These are phyloP conservation scores for Yponomeuta plumbellus DNA, from an alignment of 2,888 invertebrate genomes.

Conservation along the genomic window DNA sequence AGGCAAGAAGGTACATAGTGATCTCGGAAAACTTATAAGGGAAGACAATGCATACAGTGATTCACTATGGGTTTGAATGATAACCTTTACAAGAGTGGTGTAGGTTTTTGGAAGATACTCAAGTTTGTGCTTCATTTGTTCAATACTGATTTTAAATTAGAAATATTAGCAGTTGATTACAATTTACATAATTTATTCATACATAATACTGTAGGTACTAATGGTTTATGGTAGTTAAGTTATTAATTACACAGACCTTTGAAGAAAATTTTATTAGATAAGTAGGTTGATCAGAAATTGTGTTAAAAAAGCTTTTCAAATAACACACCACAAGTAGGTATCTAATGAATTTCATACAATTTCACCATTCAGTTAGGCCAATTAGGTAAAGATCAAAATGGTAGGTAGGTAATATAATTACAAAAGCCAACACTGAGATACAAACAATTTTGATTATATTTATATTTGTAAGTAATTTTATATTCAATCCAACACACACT, in stretches of 20 bases:
- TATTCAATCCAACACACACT: conserved; percentile 16
- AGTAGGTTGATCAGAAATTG: background rate
- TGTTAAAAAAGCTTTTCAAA: background rate
- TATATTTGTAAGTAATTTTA: conserved; percentile 11
- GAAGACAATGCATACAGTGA: conserved; percentile 45
- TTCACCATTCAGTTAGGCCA: conserved; percentile 39
- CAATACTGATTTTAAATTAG: background rate
- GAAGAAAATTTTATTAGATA: background rate
- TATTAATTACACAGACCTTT: background rate
- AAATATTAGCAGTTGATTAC: conserved; percentile 4
- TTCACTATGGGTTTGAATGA: background rate
- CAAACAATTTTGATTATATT: conserved; percentile 17
- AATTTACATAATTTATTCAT: background rate
- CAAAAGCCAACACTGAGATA: conserved; percentile 20
- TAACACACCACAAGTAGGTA: background rate
- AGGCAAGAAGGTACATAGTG: conserved; percentile 25
- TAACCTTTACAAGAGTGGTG: background rate
- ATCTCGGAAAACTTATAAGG: conserved; percentile 39
- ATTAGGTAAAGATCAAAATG: conserved; percentile 23
- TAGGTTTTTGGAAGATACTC: background rate
- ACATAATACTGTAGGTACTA: background rate
- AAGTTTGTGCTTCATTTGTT: conserved; percentile 9
- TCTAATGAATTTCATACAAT: conserved; percentile 23
- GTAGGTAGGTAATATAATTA: conserved; percentile 15
- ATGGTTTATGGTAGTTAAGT: background rate